Evolutionary conservation across 2,888 invertebrate genomes (phyloP).

Genomic region (Dione vanillae): DNA sequence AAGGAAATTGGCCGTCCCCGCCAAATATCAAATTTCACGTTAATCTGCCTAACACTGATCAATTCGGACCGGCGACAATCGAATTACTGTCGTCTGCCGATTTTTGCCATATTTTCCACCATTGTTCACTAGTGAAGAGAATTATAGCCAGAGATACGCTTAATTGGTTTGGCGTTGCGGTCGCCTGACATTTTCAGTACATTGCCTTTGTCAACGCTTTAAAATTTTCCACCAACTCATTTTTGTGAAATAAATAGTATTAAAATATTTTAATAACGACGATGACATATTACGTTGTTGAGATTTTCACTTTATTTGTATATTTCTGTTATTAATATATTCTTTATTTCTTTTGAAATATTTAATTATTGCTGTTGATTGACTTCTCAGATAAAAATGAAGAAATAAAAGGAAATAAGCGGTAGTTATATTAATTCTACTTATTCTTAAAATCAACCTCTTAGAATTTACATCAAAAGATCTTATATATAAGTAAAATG

Average conservation of each 20-base stretch:
- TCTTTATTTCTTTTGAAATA: too few species aligned
- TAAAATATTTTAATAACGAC: constrained; percentile 47
- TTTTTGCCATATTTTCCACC: constrained; percentile 77
- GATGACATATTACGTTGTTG: constrained; percentile 32
- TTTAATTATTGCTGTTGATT: too few species aligned
- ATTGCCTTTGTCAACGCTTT: constrained; percentile 80
- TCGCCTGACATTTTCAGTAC: constrained; percentile 79
- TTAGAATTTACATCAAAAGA: too few species aligned
- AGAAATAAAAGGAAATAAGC: too few species aligned
- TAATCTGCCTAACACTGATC: constrained; percentile 80
- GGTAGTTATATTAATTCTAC: too few species aligned
- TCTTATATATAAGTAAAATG: too few species aligned
- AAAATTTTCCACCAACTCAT: constrained; percentile 64
- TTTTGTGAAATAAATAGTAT: constrained; percentile 68
- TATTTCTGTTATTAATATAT: not conserved
- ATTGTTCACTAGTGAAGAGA: constrained; percentile 59
- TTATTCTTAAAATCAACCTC: too few species aligned
- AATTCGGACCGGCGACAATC: constrained; percentile 77
- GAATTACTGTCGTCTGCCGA: constrained; percentile 80
- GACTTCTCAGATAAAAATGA: too few species aligned
- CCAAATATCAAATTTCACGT: constrained; percentile 81
- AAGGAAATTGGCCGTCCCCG: constrained; percentile 76
- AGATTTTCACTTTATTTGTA: not conserved
- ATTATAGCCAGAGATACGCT: constrained; percentile 78
- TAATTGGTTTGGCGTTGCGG: constrained; percentile 82